Evolutionary conservation across 2,888 invertebrate genomes (phyloP), one percentile per base, ranked within the genome.

Genomic region (Acanthoscelides obtectus): DNA sequence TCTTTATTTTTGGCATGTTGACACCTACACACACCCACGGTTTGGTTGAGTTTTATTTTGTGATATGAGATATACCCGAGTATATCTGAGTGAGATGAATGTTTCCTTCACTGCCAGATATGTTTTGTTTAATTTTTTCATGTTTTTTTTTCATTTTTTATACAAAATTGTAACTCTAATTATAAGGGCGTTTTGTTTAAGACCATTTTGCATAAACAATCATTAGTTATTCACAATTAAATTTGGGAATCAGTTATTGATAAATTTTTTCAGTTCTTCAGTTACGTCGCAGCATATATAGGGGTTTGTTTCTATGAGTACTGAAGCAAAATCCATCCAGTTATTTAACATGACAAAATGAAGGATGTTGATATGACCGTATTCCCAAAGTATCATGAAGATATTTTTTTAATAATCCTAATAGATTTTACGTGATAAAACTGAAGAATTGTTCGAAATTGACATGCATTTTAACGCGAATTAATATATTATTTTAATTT

Each of bases 41-140:
- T 85, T 84, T 84, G 84, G 85, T 84, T 85, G 81, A 80, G 83
- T 85, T 85, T 83, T 84, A 82, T 84, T 83, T 83, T 80, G 75
- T 45, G 45, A 17, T 45, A 45, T 45, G 45, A 76, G 76, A 76
- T 75, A 75, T 78, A 76, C 5, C 6, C 22, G 20, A 22, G 22
- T 27, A 68, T 68, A 12, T 45, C 45, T 45, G 45, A 21, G 19
- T 66, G 66, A 21, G 45, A 45, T 45, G 5, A 12, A 45, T 12
- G 66, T 66, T 22, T 66, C 6, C 12, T 22, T 20, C 76, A 76
- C 76, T 76, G 77, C 76, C 73, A 73, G 17, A 20, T 63, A 70
- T 67, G 67, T 25, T 63, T 63, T 72, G 66, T 20, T 68, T 68
- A 22, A 21, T 22, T 68, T 20, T 22, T 65, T 69, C 69, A 65